Percentiles rank a stretch among this genome's conserved stretches.
phyloP scores from a whole-genome alignment of 1,140 invertebrate genomes.

The Melanaphis sacchari region DNA sequence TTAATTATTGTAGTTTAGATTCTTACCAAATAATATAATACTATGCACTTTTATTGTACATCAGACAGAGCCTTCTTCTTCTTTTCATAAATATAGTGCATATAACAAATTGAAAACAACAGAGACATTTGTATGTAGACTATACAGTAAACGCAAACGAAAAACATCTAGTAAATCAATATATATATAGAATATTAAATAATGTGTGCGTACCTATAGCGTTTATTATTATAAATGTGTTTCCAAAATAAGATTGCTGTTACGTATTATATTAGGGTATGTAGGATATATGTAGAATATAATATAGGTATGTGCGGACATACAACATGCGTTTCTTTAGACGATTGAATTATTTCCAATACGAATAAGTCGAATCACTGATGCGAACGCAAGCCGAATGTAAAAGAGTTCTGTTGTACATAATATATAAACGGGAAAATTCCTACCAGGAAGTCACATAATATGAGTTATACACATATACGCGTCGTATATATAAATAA shows the following conservation, averaged over 20 bases:
- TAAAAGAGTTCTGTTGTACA: neutral
- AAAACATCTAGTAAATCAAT: neutral
- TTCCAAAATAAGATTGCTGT: neutral
- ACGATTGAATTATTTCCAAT: neutral
- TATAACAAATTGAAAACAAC: neutral
- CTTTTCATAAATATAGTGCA: neutral
- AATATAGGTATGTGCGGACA: neutral
- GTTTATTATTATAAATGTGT: neutral
- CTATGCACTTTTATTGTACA: too few relatives aligned
- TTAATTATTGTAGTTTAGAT: neutral
- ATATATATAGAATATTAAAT: neutral
- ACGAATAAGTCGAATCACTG: constrained; percentile 6
- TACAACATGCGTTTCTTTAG: neutral
- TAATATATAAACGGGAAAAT: neutral
- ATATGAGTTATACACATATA: neutral
- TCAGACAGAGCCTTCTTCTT: neutral
- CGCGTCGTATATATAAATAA: neutral
- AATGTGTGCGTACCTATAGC: neutral
- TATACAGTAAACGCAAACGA: neutral
- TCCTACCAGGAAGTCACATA: neutral
- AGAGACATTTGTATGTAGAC: neutral
- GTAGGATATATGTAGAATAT: neutral
- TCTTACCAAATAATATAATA: neutral
- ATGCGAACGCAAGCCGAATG: neutral
- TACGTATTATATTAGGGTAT: neutral